A percentile compares a stretch with the other conserved stretches of the same genome.
Conservation (phyloP, 2,888 invertebrate genomes). For the Drosophila mettleri region DNA sequence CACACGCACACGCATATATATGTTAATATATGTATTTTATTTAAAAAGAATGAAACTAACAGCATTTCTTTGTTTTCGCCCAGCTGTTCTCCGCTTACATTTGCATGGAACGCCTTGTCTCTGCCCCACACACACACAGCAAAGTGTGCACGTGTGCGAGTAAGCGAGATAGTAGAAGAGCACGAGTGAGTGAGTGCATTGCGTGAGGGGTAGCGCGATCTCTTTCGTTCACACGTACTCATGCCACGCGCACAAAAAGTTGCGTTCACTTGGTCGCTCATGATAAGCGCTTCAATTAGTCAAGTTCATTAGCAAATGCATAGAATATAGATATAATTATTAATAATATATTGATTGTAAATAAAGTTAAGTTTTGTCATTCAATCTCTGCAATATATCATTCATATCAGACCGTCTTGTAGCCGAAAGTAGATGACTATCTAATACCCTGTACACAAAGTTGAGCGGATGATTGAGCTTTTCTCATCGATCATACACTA, state of each 20-base stretch:
- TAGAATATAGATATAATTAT: neutral
- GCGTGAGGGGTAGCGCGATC: constrained; percentile 19
- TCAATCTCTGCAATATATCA: neutral
- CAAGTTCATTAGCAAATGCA: constrained; percentile 43
- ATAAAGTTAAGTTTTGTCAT: neutral
- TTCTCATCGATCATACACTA: neutral
- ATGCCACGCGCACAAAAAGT: constrained; percentile 28
- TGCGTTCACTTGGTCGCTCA: neutral
- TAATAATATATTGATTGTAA: neutral
- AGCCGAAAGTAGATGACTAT: neutral
- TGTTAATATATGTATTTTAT: constrained; percentile 15
- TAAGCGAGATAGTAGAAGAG: constrained; percentile 1
- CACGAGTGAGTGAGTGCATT: neutral
- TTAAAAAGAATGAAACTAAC: constrained; percentile 27
- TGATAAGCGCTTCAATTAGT: constrained; percentile 18
- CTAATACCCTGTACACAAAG: neutral
- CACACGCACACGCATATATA: neutral
- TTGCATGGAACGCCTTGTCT: constrained; percentile 10
- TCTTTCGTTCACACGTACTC: constrained; percentile 10
- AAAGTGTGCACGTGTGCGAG: constrained; percentile 5
- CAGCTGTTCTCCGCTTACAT: constrained; percentile 43
- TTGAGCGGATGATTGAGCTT: neutral
- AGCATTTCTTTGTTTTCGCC: constrained; percentile 42
- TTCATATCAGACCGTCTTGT: neutral
- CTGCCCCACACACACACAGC: constrained; percentile 6